Evolutionary conservation across 2,888 invertebrate genomes (phyloP).

Genomic region (Malthinus seriepunctatus): DNA sequence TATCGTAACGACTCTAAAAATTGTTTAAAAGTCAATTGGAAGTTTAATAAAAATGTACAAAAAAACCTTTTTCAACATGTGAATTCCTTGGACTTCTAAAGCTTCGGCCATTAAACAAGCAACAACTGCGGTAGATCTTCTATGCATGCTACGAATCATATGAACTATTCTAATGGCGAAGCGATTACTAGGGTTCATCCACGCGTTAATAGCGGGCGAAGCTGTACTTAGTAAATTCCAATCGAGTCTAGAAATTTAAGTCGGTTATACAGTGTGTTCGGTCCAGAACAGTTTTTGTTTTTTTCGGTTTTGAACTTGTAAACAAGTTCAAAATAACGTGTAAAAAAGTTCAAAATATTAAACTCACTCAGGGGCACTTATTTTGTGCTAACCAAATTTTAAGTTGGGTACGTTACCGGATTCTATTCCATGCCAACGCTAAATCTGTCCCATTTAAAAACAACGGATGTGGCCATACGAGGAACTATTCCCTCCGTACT

Average conservation of each 20-base stretch:
- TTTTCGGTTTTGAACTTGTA: no score
- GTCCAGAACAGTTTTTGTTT: no score
- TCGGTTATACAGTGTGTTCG: background rate
- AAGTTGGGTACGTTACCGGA: no score
- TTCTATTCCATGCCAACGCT: no score
- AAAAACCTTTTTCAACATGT: conserved; percentile 75
- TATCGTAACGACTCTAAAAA: conserved; percentile 84
- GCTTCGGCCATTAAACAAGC: conserved; percentile 96
- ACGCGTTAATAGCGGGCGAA: conserved; percentile 95
- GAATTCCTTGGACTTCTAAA: conserved; percentile 82
- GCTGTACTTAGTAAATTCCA: conserved; percentile 97
- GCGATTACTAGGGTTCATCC: conserved; percentile 95
- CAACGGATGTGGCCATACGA: no score
- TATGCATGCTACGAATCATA: conserved; percentile 77
- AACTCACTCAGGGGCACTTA: no score
- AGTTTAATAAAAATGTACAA: conserved; percentile 17
- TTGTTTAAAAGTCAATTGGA: background rate
- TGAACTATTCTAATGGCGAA: conserved; percentile 83
- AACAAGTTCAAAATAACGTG: no score
- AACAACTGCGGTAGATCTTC: conserved; percentile 82
- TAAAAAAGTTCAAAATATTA: no score
- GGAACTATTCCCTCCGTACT: no score
- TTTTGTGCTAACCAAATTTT: no score
- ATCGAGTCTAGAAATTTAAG: conserved; percentile 67
- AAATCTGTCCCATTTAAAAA: no score